Percentiles rank a stretch among this genome's conserved stretches.
Evolutionary conservation across 2,113 vertebrate species (phyloP).

Genomic region (Shinisaurus crocodilurus): DNA sequence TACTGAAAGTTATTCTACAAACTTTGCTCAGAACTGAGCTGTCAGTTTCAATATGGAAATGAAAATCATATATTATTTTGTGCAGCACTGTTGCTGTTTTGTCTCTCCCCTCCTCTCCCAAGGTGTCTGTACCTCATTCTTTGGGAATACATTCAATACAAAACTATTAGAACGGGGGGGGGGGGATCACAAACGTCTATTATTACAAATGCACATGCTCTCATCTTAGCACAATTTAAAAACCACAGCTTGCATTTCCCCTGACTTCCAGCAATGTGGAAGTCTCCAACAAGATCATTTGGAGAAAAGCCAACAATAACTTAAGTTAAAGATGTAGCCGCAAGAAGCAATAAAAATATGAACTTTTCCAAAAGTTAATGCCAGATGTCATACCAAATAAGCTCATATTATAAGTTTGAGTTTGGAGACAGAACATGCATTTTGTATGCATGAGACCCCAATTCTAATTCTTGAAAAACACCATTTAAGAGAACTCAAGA

Average conservation of each 20-base stretch:
- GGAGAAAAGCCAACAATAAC: background rate
- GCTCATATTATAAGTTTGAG: no score
- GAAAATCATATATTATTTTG: background rate
- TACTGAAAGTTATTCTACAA: background rate
- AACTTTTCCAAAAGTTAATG: background rate
- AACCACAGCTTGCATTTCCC: background rate
- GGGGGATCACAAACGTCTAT: background rate
- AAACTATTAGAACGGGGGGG: background rate
- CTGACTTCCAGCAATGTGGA: background rate
- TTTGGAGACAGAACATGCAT: background rate
- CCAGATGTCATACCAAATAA: background rate
- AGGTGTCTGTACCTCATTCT: background rate
- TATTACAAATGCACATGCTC: background rate
- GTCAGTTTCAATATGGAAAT: background rate
- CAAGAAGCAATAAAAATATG: background rate
- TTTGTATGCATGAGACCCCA: background rate
- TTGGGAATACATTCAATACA: background rate
- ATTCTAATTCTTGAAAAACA: background rate
- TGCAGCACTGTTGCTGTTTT: background rate
- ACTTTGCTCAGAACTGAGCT: background rate
- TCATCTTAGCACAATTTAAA: background rate
- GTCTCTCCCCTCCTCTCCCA: background rate
- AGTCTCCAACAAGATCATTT: background rate
- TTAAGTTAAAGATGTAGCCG: background rate
- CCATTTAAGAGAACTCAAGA: background rate